Evolutionary conservation across 2,888 invertebrate species (phyloP).

Genomic region (Oxyteleia sp.): DNA sequence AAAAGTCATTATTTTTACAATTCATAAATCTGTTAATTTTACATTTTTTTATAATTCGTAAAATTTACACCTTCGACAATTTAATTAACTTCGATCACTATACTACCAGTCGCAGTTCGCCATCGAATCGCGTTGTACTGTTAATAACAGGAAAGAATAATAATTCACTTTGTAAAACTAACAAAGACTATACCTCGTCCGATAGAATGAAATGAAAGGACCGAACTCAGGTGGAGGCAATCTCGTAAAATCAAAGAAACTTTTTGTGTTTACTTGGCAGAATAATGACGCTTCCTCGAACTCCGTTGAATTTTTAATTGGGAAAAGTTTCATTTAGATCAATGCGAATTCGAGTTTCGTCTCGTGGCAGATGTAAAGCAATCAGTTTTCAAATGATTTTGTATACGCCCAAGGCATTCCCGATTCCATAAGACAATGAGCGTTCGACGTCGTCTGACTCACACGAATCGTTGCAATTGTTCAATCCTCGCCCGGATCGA

Average conservation of each 20-base stretch:
- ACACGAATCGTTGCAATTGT: constrained; percentile 34
- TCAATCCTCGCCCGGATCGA: constrained; percentile 14
- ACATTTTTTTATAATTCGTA: no score
- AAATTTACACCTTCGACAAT: no score
- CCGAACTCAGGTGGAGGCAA: constrained; percentile 34
- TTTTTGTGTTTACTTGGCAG: constrained; percentile 38
- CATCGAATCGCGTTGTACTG: constrained; percentile 24
- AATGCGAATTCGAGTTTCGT: constrained; percentile 23
- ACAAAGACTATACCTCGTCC: constrained; percentile 36
- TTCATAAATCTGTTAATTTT: no score
- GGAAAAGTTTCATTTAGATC: constrained; percentile 43
- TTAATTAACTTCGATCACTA: neutral
- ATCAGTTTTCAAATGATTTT: constrained; percentile 45
- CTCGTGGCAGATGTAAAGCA: constrained; percentile 36
- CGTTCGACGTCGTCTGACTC: constrained; percentile 6
- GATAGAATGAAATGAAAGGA: constrained; percentile 17
- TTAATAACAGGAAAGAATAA: constrained; percentile 30
- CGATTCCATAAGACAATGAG: constrained; percentile 28
- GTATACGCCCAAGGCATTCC: constrained; percentile 35
- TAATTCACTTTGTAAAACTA: constrained; percentile 36
- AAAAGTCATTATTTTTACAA: no score
- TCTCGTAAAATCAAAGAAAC: constrained; percentile 44
- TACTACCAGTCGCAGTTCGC: neutral
- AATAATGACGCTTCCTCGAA: constrained; percentile 44
- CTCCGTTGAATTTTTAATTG: constrained; percentile 54